These are phyloP conservation scores for Pandemis corylana DNA, from an alignment of 2,888 invertebrate species.

Conservation along the genomic window DNA sequence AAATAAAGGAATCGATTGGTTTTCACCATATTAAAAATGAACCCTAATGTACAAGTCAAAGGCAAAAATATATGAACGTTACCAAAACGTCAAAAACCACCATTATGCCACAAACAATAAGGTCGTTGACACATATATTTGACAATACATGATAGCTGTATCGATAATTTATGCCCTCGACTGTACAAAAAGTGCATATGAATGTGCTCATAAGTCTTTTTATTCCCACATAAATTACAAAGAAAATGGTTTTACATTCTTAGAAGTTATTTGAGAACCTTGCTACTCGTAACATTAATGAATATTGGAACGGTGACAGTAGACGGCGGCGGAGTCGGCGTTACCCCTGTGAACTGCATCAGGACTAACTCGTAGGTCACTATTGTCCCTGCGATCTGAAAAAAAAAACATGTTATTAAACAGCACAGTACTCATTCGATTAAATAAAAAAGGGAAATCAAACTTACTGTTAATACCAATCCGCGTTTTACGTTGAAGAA, in stretches of 20 bases:
- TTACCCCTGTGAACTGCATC: conserved; percentile 71
- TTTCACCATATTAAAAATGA: no score
- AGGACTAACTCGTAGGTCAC: conserved; percentile 80
- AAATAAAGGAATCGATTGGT: no score
- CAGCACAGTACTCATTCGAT: neutral
- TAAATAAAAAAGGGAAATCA: neutral
- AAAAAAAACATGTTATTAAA: neutral
- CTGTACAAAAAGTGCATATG: neutral
- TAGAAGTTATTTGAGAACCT: neutral
- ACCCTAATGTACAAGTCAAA: no score
- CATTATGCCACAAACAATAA: no score
- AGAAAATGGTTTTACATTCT: neutral
- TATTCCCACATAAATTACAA: neutral
- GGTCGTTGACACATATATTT: no score
- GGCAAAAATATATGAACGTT: no score
- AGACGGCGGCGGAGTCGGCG: conserved; percentile 47
- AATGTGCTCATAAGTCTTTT: neutral
- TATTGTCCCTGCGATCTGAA: conserved; percentile 75
- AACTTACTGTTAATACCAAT: conserved; percentile 79
- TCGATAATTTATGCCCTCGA: neutral
- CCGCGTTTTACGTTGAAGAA: conserved; percentile 85
- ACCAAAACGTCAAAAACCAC: no score
- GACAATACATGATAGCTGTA: no score
- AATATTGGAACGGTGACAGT: conserved; percentile 32
- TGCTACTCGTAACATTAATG: conserved; percentile 9